Evolutionary conservation across 2,888 invertebrate genomes (phyloP), one percentile per base, ranked within the genome.

Genomic region (Schrankia costaestrigalis): DNA sequence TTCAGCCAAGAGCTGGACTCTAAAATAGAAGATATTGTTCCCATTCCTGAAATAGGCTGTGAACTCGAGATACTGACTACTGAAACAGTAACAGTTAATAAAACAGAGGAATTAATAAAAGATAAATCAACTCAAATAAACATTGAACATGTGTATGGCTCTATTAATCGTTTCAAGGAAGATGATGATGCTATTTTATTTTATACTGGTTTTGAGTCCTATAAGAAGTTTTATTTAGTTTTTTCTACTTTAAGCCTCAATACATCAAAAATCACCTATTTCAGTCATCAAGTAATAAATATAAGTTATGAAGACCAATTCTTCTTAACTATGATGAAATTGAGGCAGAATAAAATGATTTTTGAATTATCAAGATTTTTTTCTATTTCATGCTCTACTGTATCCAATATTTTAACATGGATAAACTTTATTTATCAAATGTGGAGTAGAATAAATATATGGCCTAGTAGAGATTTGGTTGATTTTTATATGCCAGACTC

Each of bases 291-390:
- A 18, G 11, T 30, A 7, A n/a, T 30, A 22, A 3, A 2, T 3
- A 10, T 23, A 15, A 7, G 9, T 5, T 6, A 22, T 3, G 22
- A 23, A 3, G 30, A 30, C 13, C 22, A 45, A 25, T 30, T 45
- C 31, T 18, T 38, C 2, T 25, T 45, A 11, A 1, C 27, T 6
- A 11, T 41, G 3, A 35, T 45, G 2, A 45, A 41, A 21, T 13
- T 45, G 0, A 26, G 37, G 14, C 12, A 33, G 15, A 35, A 41
- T 13, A 31, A 13, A 19, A 26, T 38, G 10, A 33, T 38, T 33
- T 35, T 41, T 35, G 45, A 41, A 26, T 6, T 46, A 3, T 5
- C 11, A 7, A 33, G 31, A 35, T 26, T 41, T 6, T 38, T 45
- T 38, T 18, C 26, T 18, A 11, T 39, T 6, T 31, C 26, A 5